Conservation (phyloP, 53 echinoderm and acorn worm genomes). For the Apostichopus leukothele region DNA sequence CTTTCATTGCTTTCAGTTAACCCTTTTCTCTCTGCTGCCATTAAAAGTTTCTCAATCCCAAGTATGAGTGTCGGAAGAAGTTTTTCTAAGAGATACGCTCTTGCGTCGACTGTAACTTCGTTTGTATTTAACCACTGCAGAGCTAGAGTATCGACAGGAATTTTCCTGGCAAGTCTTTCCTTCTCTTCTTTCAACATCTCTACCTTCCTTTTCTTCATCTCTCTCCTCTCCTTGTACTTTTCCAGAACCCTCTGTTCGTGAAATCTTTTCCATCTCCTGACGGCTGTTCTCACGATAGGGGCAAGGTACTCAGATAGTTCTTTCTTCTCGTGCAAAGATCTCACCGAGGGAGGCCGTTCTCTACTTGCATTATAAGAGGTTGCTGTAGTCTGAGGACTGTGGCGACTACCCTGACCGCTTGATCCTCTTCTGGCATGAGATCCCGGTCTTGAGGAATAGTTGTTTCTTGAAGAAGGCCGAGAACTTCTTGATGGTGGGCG, state of each 20-base stretch:
- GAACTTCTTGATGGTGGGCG: slow-evolving; percentile 82
- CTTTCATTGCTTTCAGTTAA: slow-evolving; percentile 73
- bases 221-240: slow-evolving; percentile 75
- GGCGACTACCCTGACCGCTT: slow-evolving; percentile 20
- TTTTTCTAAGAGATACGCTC: slow-evolving; percentile 92
- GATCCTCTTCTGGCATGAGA: slow-evolving; percentile 74
- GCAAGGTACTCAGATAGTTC: slow-evolving; percentile 83
- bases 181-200: slow-evolving; percentile 78
- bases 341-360: slow-evolving; percentile 74
- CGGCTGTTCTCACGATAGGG: slow-evolving; percentile 90
- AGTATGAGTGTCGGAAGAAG: slow-evolving; percentile 91
- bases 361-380: slow-evolving; percentile 52
- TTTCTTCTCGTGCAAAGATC: slow-evolving; percentile 65
- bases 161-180: slow-evolving; percentile 70
- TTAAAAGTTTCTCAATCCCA: slow-evolving; percentile 88
- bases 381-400: slow-evolving; percentile 45
- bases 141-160: slow-evolving; percentile 89
- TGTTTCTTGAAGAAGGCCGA: slow-evolving; percentile 78
- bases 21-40: slow-evolving; percentile 79
- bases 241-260: slow-evolving; percentile 94
- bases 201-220: slow-evolving; percentile 65
- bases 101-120: slow-evolving; percentile 86
- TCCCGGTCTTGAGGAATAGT: slow-evolving; percentile 58
- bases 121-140: slow-evolving; percentile 87
- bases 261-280: slow-evolving; percentile 96